phyloP scores from a whole-genome alignment of 2,797 vertebrate species.

The Amblyraja radiata region DNA sequence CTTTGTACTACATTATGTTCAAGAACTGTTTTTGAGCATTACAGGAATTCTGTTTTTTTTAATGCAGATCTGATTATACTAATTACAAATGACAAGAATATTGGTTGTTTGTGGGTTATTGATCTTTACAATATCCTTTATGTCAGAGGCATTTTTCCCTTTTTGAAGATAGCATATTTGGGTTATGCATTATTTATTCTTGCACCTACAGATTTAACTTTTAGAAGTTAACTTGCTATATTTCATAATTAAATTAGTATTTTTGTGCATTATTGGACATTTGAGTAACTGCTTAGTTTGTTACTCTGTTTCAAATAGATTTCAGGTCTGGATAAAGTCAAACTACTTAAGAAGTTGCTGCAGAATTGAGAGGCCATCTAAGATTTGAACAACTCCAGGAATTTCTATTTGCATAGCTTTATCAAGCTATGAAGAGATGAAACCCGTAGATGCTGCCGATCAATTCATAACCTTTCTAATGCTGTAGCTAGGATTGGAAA shows the following conservation, averaged over 20 bases:
- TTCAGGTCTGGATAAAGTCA: constrained; percentile 3
- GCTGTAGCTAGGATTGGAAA: not conserved
- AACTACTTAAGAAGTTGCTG: not conserved
- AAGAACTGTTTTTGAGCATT: not conserved
- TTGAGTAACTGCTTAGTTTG: constrained; percentile 34
- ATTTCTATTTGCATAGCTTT: not conserved
- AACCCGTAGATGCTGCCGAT: not conserved
- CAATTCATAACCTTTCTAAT: not conserved
- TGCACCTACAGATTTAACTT: not conserved
- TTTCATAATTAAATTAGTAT: not conserved
- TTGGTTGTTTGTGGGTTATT: not conserved
- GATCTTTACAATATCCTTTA: not conserved
- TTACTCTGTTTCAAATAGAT: constrained; percentile 29
- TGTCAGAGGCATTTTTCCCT: not conserved
- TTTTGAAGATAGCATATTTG: not conserved
- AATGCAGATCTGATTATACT: not conserved
- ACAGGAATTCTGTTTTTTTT: not conserved
- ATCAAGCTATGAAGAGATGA: not conserved
- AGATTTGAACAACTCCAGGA: constrained; percentile 23
- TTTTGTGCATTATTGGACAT: not conserved
- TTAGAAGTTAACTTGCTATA: not conserved
- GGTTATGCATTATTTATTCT: not conserved
- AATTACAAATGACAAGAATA: not conserved
- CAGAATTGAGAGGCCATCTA: constrained; percentile 11
- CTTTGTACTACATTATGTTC: not conserved